phyloP scores from a whole-genome alignment of 2,797 vertebrate species.

The Phoebastria nigripes region DNA sequence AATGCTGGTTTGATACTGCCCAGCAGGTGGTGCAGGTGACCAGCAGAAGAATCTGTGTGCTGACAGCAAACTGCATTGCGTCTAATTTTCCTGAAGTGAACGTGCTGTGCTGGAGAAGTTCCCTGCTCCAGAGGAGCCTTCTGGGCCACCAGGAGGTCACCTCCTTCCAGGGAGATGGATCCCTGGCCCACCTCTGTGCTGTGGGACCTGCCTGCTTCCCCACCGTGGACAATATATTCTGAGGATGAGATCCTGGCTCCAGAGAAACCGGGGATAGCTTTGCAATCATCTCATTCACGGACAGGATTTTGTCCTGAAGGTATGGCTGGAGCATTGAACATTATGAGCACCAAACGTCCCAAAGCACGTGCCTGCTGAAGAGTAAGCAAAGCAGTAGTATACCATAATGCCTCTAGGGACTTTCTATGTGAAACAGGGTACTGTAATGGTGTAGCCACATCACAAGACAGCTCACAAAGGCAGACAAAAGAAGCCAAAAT shows the following conservation, averaged over 20 bases:
- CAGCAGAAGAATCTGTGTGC: neutral
- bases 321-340: neutral
- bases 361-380: neutral
- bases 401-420: neutral
- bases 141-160: neutral
- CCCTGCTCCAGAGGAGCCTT: neutral
- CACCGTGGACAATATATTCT: neutral
- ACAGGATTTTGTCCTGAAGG: neutral
- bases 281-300: neutral
- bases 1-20: neutral
- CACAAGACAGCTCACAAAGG: neutral
- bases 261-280: neutral
- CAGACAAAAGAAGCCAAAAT: neutral
- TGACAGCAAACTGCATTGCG: neutral
- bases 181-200: neutral
- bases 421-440: neutral
- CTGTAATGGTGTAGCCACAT: neutral
- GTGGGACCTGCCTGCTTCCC: neutral
- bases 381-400: neutral
- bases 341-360: neutral
- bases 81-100: neutral
- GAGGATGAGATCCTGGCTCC: neutral
- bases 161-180: neutral
- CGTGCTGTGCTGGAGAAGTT: rapidly evolving
- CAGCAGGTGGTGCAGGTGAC: neutral